Evolutionary conservation across 1,140 invertebrate genomes (phyloP).

Genomic region (Oppia nitens): DNA sequence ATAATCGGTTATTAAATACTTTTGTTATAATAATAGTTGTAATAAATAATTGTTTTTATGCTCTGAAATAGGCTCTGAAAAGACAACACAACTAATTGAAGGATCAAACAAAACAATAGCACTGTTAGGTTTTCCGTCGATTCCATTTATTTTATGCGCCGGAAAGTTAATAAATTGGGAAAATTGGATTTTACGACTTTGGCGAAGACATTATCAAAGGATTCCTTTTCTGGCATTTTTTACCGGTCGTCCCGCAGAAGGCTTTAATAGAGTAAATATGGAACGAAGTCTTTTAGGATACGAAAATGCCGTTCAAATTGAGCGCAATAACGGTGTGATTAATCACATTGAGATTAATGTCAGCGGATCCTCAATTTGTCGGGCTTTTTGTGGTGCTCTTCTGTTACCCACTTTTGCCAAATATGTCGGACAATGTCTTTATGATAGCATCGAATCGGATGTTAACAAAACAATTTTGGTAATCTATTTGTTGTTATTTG

Average conservation of each 20-base stretch:
- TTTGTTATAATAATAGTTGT: too few species aligned
- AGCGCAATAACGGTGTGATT: not conserved
- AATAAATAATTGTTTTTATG: too few species aligned
- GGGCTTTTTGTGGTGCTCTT: slow-evolving; percentile 78
- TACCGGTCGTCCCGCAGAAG: slow-evolving; percentile 19
- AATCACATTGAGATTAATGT: slow-evolving; percentile 24
- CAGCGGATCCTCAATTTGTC: slow-evolving; percentile 68
- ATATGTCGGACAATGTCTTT: slow-evolving; percentile 74
- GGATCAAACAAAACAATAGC: slow-evolving; percentile 77
- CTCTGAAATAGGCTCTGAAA: slow-evolving; percentile 68
- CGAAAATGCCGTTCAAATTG: slow-evolving; percentile 33
- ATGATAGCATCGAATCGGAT: slow-evolving; percentile 50
- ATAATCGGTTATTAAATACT: slow-evolving; percentile 30
- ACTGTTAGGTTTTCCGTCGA: slow-evolving; percentile 73
- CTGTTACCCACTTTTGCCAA: slow-evolving; percentile 86
- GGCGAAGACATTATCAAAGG: slow-evolving; percentile 32
- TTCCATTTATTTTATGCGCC: slow-evolving; percentile 73
- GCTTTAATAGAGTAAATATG: not conserved
- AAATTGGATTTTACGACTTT: slow-evolving; percentile 57
- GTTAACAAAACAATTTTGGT: slow-evolving; percentile 71
- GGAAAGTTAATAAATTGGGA: slow-evolving; percentile 90
- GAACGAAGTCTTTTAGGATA: slow-evolving; percentile 22
- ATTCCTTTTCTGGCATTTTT: slow-evolving; percentile 30
- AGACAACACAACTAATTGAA: slow-evolving; percentile 83
- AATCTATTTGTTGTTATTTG: slow-evolving; percentile 19